Evolutionary conservation across 2,113 vertebrate genomes (phyloP).

Genomic region (Phoenicopterus ruber): DNA sequence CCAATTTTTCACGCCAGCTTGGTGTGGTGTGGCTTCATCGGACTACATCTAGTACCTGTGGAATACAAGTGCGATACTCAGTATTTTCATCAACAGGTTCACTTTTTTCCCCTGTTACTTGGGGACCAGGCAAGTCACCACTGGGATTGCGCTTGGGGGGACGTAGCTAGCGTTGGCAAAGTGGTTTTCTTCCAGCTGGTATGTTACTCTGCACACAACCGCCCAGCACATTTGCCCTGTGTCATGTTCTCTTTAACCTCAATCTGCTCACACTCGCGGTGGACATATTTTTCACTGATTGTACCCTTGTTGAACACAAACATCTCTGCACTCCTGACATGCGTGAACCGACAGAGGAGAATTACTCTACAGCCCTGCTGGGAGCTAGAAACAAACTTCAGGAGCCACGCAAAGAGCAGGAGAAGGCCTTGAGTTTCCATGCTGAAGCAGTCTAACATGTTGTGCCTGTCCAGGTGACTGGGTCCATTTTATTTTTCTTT

Average conservation of each 20-base stretch:
- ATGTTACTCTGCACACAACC: not conserved
- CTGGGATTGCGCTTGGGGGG: not conserved
- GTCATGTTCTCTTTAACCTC: not conserved
- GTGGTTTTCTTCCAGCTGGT: fast-evolving
- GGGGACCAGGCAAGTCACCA: not conserved
- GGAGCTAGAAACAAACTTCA: not conserved
- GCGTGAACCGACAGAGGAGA: not conserved
- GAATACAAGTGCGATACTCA: not conserved
- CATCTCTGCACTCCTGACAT: not conserved
- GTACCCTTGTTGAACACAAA: not conserved
- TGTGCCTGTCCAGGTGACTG: not conserved
- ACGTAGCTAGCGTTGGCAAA: not conserved
- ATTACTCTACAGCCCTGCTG: not conserved
- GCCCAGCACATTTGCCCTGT: too few species aligned
- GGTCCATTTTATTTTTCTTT: not conserved
- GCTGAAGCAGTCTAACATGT: not conserved
- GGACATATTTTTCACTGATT: not conserved
- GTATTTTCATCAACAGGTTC: not conserved
- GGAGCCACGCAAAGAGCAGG: not conserved
- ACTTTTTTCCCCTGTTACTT: not conserved
- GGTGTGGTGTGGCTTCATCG: fast-evolving
- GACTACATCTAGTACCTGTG: not conserved
- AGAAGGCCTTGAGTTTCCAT: not conserved
- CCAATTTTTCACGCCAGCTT: not conserved
- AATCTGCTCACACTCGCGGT: not conserved